phyloP scores from a whole-genome alignment of 2,888 invertebrate species.

The Asteroscopus sphinx region DNA sequence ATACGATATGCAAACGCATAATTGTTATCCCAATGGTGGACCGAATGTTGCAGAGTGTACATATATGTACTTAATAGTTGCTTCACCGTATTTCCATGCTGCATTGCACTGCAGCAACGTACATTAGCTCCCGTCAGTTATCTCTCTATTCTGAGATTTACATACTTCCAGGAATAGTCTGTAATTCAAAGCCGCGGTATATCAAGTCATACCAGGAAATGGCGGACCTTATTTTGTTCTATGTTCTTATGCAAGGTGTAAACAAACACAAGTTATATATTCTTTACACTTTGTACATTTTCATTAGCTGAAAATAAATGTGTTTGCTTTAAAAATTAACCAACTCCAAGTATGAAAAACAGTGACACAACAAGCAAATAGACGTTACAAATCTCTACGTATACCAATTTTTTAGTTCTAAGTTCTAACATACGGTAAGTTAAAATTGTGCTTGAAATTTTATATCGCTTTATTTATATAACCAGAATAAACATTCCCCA shows the following conservation, averaged over 20 bases:
- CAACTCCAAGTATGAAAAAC: background rate
- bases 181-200: constrained; percentile 58
- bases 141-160: constrained; percentile 46
- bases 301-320: too few species aligned
- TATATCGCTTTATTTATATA: constrained; percentile 63
- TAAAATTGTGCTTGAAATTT: constrained; percentile 51
- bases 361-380: background rate
- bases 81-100: background rate
- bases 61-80: constrained; percentile 12
- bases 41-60: background rate
- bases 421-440: constrained; percentile 15
- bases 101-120: constrained; percentile 20
- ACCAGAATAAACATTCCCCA: constrained; percentile 61
- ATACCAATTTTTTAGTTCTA: background rate
- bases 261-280: constrained; percentile 21
- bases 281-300: constrained; percentile 2
- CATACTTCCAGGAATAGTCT: constrained; percentile 52
- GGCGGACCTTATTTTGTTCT: constrained; percentile 46
- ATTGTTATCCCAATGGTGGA: constrained; percentile 2
- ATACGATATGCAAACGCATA: constrained; percentile 10
- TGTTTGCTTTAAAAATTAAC: background rate
- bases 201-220: constrained; percentile 54
- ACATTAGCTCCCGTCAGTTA: constrained; percentile 48
- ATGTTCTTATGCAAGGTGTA: constrained; percentile 20
- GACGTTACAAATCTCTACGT: background rate